Evolutionary conservation across 2,888 invertebrate genomes (phyloP), one percentile per base, ranked within the genome.

Genomic region (Tupiocoris notatus): DNA sequence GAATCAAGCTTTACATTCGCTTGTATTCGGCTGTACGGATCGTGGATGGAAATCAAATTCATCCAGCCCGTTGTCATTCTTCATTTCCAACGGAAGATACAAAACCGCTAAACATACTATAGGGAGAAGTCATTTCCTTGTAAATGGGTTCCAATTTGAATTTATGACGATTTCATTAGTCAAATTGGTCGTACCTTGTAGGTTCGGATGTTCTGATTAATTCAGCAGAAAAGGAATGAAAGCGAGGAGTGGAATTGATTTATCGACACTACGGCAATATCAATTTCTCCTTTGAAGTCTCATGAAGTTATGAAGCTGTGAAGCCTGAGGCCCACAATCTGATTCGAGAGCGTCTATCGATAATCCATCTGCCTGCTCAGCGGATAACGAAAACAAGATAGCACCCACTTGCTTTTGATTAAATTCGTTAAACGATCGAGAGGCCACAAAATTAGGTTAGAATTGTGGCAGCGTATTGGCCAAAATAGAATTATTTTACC

Each of bases 141-240:
- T 39, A 65, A 65, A 65, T 65, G 39, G 54, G 65, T 7, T n/a
- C 17, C 17, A 39, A 17, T 25, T n/a, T 7, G 39, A 39, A 65
- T 65, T 25, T 39, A 65, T 65, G 65, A 65, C 65, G 20, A 65
- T 65, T 65, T 65, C 65, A 65, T 65, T 65, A 24, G 54, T 39
- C 39, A 39, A 39, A 61, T 61, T 21, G 12, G 61, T n/a, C 39
- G 39, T 21, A 20, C 18, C 61, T n/a, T 18, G 61, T 61, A 1
- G 61, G 18, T 18, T 59, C 59, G n/a, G 12, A 39, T 39, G 12
- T 39, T 39, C 39, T 7, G 39, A 39, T 39, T 39, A 39, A 39
- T 39, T 3, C 39, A 12, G 39, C 39, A 39, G 39, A 39, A 39
- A 12, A 3, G 39, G 12, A 3, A 7, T 7, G 39, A 39, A 39